phyloP scores from a whole-genome alignment of 2,888 invertebrate species.

The Lomographa bimaculata region DNA sequence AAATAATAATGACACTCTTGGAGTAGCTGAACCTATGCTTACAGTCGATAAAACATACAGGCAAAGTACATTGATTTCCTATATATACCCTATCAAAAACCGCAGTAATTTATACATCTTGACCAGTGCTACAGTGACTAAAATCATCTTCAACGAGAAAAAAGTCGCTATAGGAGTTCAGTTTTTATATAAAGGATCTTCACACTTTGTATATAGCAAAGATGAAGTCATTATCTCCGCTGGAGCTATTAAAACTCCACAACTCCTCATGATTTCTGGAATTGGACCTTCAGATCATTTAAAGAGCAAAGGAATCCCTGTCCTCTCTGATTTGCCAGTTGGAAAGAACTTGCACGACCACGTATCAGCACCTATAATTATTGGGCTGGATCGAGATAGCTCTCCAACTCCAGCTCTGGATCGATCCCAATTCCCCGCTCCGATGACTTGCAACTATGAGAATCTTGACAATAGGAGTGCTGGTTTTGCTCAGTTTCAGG shows the following conservation, averaged over 20 bases:
- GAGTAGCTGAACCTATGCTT: constrained; percentile 31
- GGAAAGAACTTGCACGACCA: constrained; percentile 74
- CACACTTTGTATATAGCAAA: constrained; percentile 43
- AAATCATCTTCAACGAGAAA: constrained; percentile 44
- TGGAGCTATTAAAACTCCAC: constrained; percentile 69
- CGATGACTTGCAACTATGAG: constrained; percentile 29
- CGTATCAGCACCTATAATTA: constrained; percentile 42
- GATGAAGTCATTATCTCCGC: constrained; percentile 73
- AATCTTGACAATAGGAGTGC: constrained; percentile 29
- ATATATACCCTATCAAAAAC: constrained; percentile 30
- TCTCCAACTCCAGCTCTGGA: constrained; percentile 12
- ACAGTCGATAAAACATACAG: constrained; percentile 24
- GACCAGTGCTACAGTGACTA: constrained; percentile 36
- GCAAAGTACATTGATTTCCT: constrained; percentile 38
- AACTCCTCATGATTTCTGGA: constrained; percentile 72
- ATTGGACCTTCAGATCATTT: constrained; percentile 64
- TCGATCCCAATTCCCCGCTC: constrained; percentile 32
- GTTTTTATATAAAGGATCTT: constrained; percentile 32
- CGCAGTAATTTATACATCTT: constrained; percentile 40
- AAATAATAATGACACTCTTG: constrained; percentile 32
- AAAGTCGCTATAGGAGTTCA: constrained; percentile 52
- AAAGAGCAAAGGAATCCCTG: constrained; percentile 46
- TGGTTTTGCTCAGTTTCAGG: constrained; percentile 35
- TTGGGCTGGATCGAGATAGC: constrained; percentile 20
- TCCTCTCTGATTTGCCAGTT: constrained; percentile 61